Evolutionary conservation across 64 coral and sea anemone species (phyloP).

Genomic region (Cladopsammia gracilis): DNA sequence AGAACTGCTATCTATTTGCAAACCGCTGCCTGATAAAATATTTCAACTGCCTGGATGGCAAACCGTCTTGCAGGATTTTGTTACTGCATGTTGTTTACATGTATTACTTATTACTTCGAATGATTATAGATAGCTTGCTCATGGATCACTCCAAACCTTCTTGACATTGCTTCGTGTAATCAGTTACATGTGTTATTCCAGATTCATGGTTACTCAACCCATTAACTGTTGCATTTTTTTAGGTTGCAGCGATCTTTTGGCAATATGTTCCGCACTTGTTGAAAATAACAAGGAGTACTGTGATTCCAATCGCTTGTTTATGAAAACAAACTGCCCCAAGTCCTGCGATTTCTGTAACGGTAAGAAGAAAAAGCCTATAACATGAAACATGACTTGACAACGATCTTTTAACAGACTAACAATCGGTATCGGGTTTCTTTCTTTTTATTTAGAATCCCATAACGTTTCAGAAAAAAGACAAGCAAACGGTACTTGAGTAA

Average conservation of each 20-base stretch:
- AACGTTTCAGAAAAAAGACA: background rate
- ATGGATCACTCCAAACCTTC: no score
- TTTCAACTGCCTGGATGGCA: no score
- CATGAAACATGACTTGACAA: no score
- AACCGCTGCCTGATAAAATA: no score
- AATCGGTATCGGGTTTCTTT: background rate
- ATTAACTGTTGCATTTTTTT: conserved; percentile 6
- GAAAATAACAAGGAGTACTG: conserved; percentile 23
- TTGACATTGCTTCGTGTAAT: no score
- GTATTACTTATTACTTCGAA: no score
- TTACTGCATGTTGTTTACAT: no score
- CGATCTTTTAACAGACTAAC: background rate
- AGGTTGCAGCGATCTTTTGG: conserved; percentile 17
- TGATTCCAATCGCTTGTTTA: conserved; percentile 19
- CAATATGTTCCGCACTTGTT: background rate
- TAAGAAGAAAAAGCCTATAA: background rate
- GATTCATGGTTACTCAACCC: background rate
- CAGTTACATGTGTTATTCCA: background rate
- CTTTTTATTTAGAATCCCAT: background rate
- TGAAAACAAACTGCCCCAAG: conserved; percentile 46
- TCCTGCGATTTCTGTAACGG: conserved; percentile 19
- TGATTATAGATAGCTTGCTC: no score
- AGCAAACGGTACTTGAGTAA: background rate
- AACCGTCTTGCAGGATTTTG: no score
- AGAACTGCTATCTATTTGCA: no score